phyloP scores from a whole-genome alignment of 2,113 vertebrate species.

The Serinus canaria region DNA sequence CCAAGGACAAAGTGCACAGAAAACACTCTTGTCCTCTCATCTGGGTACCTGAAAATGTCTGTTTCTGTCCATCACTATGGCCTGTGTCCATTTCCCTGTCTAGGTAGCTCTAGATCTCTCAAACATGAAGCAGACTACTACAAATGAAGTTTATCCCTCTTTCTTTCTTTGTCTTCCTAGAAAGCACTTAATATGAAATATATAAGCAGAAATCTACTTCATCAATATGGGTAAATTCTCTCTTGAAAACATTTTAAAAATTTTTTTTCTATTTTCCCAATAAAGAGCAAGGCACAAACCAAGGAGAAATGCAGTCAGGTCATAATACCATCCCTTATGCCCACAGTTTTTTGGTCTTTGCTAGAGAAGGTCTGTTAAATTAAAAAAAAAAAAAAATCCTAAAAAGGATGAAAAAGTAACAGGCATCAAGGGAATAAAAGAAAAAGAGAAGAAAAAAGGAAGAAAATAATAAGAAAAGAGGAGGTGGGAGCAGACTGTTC shows the following conservation, averaged over 20 bases:
- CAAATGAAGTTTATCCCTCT: neutral
- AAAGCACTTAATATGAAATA: neutral
- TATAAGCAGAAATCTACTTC: neutral
- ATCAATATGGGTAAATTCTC: neutral
- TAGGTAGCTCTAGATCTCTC: neutral
- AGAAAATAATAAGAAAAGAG: neutral
- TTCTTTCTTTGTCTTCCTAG: neutral
- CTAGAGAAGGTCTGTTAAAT: neutral
- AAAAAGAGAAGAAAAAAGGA: neutral
- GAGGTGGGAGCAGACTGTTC: neutral
- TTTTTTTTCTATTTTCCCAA: neutral
- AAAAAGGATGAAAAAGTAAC: neutral
- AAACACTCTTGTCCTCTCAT: neutral
- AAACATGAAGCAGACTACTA: neutral
- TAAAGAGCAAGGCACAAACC: neutral
- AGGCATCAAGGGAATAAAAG: fast-evolving
- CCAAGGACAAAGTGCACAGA: neutral
- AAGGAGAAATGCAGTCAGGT: neutral
- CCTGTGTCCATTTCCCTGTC: neutral
- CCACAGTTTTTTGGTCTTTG: fast-evolving
- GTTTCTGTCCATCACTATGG: neutral
- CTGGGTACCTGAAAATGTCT: neutral
- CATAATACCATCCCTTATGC: neutral
- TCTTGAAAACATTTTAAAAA: neutral
- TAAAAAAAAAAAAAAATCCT: neutral